Evolutionary conservation across 2,797 vertebrate species (phyloP).

Genomic region (Melanotaenia boesemani): DNA sequence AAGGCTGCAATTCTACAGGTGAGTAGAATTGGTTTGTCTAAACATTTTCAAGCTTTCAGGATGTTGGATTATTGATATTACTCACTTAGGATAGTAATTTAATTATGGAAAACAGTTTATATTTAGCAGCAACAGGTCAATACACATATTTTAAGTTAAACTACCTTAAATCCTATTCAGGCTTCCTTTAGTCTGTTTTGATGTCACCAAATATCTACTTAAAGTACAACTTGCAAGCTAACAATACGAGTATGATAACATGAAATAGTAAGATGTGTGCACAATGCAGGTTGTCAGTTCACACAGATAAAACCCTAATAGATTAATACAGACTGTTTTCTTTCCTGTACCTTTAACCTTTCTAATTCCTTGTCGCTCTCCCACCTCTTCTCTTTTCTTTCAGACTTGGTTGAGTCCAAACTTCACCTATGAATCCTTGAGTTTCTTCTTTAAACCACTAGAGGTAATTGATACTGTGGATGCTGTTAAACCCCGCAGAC

Average conservation of each 20-base stretch:
- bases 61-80: too few species aligned
- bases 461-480: conserved; percentile 50
- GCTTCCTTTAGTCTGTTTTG: too few species aligned
- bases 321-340: neutral
- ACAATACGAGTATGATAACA: neutral
- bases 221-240: too few species aligned
- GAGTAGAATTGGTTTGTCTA: too few species aligned
- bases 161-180: too few species aligned
- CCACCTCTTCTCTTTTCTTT: neutral
- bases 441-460: conserved; percentile 32
- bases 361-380: neutral
- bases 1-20: conserved; percentile 11
- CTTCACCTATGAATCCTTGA: conserved; percentile 42
- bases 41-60: too few species aligned
- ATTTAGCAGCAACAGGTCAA: too few species aligned
- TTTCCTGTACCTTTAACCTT: neutral
- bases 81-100: too few species aligned
- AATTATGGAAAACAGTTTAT: too few species aligned
- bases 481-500: neutral
- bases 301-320: neutral
- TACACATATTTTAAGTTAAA: too few species aligned
- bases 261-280: neutral
- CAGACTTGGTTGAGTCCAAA: conserved; percentile 48
- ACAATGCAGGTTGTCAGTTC: neutral
- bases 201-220: too few species aligned